These are phyloP conservation scores for Dinoponera quadriceps DNA, from an alignment of 1,140 invertebrate species.

Conservation along the genomic window DNA sequence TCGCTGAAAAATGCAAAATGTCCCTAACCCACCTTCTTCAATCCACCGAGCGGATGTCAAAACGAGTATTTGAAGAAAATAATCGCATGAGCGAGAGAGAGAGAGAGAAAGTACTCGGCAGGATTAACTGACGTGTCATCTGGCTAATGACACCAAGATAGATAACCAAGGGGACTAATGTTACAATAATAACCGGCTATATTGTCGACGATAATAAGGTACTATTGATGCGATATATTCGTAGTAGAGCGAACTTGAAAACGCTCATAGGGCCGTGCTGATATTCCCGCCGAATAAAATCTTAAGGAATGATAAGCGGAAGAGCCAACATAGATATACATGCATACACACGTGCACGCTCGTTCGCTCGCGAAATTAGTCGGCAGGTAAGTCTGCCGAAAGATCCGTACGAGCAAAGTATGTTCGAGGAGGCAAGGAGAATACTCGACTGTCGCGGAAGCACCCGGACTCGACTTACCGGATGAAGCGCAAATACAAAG, in stretches of 20 bases:
- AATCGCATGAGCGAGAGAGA: too few relatives aligned
- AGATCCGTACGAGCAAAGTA: background rate
- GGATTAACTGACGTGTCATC: background rate
- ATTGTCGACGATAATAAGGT: constrained; percentile 22
- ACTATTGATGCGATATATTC: background rate
- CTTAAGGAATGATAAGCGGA: too few relatives aligned
- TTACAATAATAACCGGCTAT: background rate
- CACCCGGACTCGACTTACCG: constrained; percentile 65
- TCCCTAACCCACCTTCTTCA: too few relatives aligned
- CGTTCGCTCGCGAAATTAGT: background rate
- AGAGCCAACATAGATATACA: too few relatives aligned
- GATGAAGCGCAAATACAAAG: constrained; percentile 56
- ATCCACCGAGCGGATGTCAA: too few relatives aligned
- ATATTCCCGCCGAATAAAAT: too few relatives aligned
- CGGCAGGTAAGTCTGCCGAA: too few relatives aligned
- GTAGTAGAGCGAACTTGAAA: background rate
- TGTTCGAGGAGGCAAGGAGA: background rate
- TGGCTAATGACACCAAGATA: background rate
- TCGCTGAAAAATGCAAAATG: too few relatives aligned
- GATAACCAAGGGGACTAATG: background rate
- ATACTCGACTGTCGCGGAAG: background rate
- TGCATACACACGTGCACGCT: background rate
- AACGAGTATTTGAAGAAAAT: too few relatives aligned
- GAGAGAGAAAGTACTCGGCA: too few relatives aligned
- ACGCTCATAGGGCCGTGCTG: too few relatives aligned